Evolutionary conservation across 2,113 vertebrate genomes (phyloP).

Genomic region (Lepus americanus): DNA sequence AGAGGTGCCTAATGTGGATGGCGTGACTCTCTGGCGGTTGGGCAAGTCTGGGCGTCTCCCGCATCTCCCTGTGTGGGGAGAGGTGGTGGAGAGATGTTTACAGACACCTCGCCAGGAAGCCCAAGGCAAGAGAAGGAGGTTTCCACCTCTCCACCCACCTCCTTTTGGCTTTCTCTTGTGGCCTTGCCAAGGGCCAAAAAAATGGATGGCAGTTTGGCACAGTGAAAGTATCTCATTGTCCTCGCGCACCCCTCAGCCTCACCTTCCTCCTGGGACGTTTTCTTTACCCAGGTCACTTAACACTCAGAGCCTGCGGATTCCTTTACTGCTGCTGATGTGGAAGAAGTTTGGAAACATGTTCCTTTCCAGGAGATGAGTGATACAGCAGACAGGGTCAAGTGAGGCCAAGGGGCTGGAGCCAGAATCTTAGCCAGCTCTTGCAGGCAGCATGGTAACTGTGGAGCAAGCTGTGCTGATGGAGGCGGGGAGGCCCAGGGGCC

Average conservation of each 20-base stretch:
- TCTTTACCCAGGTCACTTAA: slow-evolving; percentile 13
- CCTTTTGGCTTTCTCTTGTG: slow-evolving; percentile 59
- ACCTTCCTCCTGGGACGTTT: background rate
- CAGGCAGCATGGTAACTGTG: background rate
- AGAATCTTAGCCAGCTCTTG: slow-evolving; percentile 44
- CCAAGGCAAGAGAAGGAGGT: background rate
- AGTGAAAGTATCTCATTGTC: slow-evolving; percentile 39
- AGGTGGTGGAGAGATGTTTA: background rate
- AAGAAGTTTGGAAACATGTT: slow-evolving; percentile 40
- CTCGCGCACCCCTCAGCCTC: background rate
- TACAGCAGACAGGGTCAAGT: slow-evolving; percentile 42
- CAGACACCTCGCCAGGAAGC: slow-evolving; percentile 27
- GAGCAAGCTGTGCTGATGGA: background rate
- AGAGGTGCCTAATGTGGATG: background rate
- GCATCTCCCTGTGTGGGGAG: background rate
- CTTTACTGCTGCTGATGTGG: slow-evolving; percentile 58
- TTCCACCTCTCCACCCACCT: slow-evolving; percentile 33
- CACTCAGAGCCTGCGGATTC: slow-evolving; percentile 21
- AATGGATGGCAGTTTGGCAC: slow-evolving; percentile 57
- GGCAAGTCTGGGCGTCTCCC: background rate
- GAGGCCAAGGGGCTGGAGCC: slow-evolving; percentile 53
- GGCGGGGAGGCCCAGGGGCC: background rate
- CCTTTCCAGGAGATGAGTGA: slow-evolving; percentile 66
- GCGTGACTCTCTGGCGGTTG: background rate
- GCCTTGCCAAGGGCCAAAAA: background rate